Base-by-base conservation (phyloP, 2,888 invertebrate species). In the Drosophila hawaiiensis region DNA sequence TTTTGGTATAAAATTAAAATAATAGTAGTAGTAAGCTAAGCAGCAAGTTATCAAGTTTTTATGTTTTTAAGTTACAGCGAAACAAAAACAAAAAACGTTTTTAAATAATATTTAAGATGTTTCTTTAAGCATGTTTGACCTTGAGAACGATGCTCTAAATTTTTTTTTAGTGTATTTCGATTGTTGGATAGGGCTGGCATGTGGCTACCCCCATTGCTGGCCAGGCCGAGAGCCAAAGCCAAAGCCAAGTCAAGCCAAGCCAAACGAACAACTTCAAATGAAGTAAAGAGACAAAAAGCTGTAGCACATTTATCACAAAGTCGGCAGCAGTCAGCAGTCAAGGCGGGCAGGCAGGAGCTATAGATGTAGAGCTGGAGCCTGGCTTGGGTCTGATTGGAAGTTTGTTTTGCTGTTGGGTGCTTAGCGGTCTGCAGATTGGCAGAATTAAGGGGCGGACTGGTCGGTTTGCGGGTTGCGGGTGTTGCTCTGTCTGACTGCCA, bases 201-300 rank as follows among this genome's bases (percentile, higher is more conserved):
- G 52, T 53, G 35, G 35, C 41, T 35, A 16, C n/a, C 22, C 16
- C 28, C 6, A 47, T 53, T 12, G 54, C 60, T 62, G 68, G 68
- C 65, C 66, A 76, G 47, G 55, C 53, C 70, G 41, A 41, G 58
- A 63, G 39, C 61, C 35, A 29, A 59, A 64, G 49, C 62, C 6
- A 54, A 35, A 64, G 53, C 58, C 35, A 25, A 28, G 37, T 28
- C 39, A 56, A 29, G 56, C 39, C 56, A 56, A 56, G 39, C 39
- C 39, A 39, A 35, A 52, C 35, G 43, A 67, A 61, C 68, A 77
- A 84, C 86, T 86, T 89, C 89, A 88, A 88, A 84, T 86, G 89
- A 84, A 86, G 80, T 85, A 90, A 90, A 88, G 68, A 88, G 87
- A 88, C 86, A 88, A 90, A 88, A 90, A 88, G 90, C 90, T 85